phyloP scores from a whole-genome alignment of 2,888 invertebrate genomes.

The Cancer borealis region DNA sequence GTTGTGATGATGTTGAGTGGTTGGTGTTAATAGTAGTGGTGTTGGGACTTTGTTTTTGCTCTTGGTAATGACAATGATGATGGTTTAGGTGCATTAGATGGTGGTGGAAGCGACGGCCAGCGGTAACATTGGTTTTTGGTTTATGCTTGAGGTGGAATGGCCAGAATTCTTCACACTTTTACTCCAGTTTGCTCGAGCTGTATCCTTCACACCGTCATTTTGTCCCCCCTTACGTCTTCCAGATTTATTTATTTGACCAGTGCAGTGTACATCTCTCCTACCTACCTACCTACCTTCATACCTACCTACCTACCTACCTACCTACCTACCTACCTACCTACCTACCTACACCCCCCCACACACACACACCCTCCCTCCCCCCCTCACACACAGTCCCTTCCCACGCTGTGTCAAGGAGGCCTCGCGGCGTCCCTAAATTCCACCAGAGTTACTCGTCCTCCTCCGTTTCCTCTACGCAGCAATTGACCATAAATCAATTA shows the following conservation, averaged over 20 bases:
- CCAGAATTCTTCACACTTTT: neutral
- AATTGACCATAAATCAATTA: slow-evolving; percentile 22
- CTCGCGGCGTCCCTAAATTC: neutral
- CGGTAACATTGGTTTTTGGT: neutral
- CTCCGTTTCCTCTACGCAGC: slow-evolving; percentile 2
- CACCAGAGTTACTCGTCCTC: neutral
- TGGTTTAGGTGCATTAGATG: too few relatives aligned
- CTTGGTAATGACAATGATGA: too few relatives aligned
- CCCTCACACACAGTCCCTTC: neutral
- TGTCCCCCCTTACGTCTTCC: neutral
- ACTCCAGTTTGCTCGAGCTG: neutral
- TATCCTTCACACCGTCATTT: slow-evolving; percentile 3
- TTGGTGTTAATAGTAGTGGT: too few relatives aligned
- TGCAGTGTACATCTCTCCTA: neutral
- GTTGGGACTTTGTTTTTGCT: too few relatives aligned
- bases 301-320: neutral
- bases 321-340: neutral
- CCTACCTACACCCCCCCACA: slow-evolving; percentile 1
- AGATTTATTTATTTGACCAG: neutral
- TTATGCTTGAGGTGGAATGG: neutral
- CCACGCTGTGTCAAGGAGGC: slow-evolving; percentile 12
- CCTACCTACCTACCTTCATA: neutral
- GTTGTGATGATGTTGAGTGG: too few relatives aligned
- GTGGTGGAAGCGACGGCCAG: neutral
- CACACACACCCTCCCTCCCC: slow-evolving; percentile 10